Conservation (phyloP, 2,797 vertebrate species). For the Catharus ustulatus region DNA sequence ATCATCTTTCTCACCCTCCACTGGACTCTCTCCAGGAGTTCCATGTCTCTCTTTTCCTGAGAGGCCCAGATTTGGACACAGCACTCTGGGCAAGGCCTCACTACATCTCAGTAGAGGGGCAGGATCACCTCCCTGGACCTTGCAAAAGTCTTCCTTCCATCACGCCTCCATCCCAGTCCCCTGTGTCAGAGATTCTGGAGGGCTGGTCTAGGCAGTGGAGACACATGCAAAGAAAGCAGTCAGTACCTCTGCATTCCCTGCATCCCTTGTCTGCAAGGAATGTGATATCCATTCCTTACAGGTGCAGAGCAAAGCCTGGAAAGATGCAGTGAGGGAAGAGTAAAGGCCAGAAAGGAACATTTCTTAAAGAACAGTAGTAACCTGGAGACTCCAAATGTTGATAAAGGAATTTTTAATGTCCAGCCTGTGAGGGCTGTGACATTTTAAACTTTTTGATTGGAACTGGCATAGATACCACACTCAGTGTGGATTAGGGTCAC, state of each 20-base stretch:
- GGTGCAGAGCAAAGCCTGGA: background rate
- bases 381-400: background rate
- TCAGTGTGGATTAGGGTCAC: background rate
- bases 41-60: background rate
- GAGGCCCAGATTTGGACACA: background rate
- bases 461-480: background rate
- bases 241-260: background rate
- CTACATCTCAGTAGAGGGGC: background rate
- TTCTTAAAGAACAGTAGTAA: background rate
- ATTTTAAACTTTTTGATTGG: background rate
- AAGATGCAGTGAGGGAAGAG: background rate
- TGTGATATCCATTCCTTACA: background rate
- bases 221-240: background rate
- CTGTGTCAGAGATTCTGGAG: background rate
- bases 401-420: background rate
- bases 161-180: background rate
- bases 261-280: background rate
- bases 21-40: rapidly evolving
- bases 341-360: background rate
- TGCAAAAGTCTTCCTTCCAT: background rate
- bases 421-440: background rate
- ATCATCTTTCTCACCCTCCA: background rate
- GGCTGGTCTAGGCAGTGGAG: background rate
- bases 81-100: rapidly evolving
- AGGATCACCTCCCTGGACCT: background rate